phyloP scores from a whole-genome alignment of 2,113 vertebrate genomes.

The Anolis sagrei region DNA sequence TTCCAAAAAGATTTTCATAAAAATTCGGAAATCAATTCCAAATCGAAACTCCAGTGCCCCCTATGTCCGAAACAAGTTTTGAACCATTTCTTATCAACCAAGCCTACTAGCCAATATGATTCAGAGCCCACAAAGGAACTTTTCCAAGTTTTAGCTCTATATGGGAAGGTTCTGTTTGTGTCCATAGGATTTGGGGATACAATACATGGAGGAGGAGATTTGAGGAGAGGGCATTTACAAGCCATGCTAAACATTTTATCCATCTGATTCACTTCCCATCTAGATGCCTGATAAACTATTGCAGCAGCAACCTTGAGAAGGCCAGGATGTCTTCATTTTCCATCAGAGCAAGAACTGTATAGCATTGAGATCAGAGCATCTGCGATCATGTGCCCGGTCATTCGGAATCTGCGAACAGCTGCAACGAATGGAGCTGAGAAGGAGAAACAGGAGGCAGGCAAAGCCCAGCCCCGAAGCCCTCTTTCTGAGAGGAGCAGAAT shows the following conservation, averaged over 20 bases:
- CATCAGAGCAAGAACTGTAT: constrained; percentile 63
- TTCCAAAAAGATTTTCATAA: too few relatives aligned
- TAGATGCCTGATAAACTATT: constrained; percentile 77
- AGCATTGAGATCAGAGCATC: constrained; percentile 46
- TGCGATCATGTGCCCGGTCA: constrained; percentile 57
- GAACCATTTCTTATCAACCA: too few relatives aligned
- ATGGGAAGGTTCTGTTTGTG: constrained; percentile 30
- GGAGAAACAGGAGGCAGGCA: constrained; percentile 64
- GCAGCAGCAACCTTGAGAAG: constrained; percentile 70
- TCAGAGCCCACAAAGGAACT: too few relatives aligned
- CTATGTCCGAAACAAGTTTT: too few relatives aligned
- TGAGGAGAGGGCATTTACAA: constrained; percentile 36
- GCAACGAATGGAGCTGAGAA: constrained; percentile 60
- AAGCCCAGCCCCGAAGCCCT: constrained; percentile 69
- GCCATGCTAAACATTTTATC: constrained; percentile 42
- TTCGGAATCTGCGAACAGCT: constrained; percentile 66
- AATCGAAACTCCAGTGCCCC: too few relatives aligned
- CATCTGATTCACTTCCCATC: constrained; percentile 53
- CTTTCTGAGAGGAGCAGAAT: constrained; percentile 67
- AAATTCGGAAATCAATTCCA: too few relatives aligned
- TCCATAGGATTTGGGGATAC: constrained; percentile 42
- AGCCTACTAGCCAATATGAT: too few relatives aligned
- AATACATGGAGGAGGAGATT: neutral
- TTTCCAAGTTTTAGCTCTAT: constrained; percentile 8
- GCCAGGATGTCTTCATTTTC: constrained; percentile 82